Base-by-base conservation (phyloP, 2,888 invertebrate species). In the Epistrophe eligans region DNA sequence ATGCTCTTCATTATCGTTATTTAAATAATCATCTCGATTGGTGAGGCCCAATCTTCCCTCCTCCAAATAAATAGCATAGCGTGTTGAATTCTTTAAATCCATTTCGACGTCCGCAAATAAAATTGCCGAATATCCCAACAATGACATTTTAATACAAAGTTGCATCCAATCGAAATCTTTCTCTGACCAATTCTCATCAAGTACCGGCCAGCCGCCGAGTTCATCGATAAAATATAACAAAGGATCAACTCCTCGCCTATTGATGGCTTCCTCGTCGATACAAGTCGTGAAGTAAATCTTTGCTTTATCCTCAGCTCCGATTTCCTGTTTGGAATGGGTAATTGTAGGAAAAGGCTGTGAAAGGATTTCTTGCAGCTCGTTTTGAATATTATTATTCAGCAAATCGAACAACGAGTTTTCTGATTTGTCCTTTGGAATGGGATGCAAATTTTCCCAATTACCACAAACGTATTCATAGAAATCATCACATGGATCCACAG, bases 381-480 rank as follows among this genome's bases (percentile, higher is more conserved):
- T 79, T 38, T 79, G 82, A 58, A 88, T 85, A 15, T 88, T 82
- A 10, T 79, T 83, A 32, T 71, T 72, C 57, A 88, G 32, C 71
- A 88, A 35, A n/a, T 66, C 52, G 24, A 88, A 88, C 40, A 88
- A 74, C 2, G 87, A 70, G 45, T 88, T 77, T 45, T 83, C 84
- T 0, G 79, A 76, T 19, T 66, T 74, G 52, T 89, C 84, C n/a
- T 77, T 77, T n/a, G 89, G 89, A 35, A 89, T 89, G 1, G 88
- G 87, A 50, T 88, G 45, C 6, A 81, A 50, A 6, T 38, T 60
- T 32, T 87, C 81, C 87, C 88, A 89, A 66, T 88, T 88, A 6
- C 89, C 89, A 74, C 89, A 89, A 3, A 87, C 87, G 38, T 87
- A 89, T 70, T 88, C 80, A 32, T 88, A 88, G n/a, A 89, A 89